Evolutionary conservation across 2,888 invertebrate species (phyloP), one percentile per base, ranked within the genome.

Genomic region (Macrophya annulata): DNA sequence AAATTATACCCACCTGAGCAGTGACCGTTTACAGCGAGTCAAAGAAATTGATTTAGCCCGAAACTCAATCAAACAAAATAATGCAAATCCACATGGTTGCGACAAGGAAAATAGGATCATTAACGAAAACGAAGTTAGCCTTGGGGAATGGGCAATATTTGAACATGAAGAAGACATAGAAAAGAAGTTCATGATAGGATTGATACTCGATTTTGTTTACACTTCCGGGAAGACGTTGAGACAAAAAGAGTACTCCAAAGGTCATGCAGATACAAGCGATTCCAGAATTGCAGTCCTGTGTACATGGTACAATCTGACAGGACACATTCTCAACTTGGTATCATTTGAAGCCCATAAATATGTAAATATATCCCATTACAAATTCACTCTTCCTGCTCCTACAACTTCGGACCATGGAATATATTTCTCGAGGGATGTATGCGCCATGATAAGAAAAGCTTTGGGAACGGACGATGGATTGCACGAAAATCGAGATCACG

Each of bases 71-170:
- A 45, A 74, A 43, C 21, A 43, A 74, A 43, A n/a, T 74, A 21
- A 40, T 74, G n/a, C 4, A 43, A 74, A 43, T n/a, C 10, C 6
- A 43, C 43, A 17, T 43, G 8, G n/a, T 74, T 8, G 8, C 45
- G 45, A 21, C 4, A 74, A 15, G 17, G 45, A 74, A 43, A 74
- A 40, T 5, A 74, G 8, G 8, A 74, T 84, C 37, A 77, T 55
- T 55, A 83, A 85, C 45, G 84, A 84, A 43, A 71, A 55, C 37
- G 85, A 85, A 84, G 65, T 85, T 15, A 77, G 68, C 59, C 65
- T 85, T 17, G 85, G 85, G 10, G 79, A 84, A 25, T 87, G 65
- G 65, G 88, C 55, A 76, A 74, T 85, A 59, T 82, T 76, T 68
- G 31, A 31, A 86, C 87, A 65, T 40, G 85, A 65, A 37, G 88